Base-by-base conservation (phyloP, 2,888 invertebrate genomes). In the Agrotis clavis region DNA sequence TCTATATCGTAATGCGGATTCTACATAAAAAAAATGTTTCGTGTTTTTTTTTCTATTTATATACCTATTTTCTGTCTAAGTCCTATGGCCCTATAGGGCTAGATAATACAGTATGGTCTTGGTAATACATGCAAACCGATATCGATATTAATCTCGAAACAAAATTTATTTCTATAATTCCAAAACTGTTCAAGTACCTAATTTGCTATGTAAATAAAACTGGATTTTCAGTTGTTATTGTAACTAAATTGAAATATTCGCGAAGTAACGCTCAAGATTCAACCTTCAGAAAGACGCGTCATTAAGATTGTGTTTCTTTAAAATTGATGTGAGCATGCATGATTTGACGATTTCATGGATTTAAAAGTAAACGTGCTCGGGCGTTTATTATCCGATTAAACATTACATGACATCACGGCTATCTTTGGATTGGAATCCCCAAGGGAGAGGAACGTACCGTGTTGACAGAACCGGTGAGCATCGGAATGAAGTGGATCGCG, bases 271-370 rank as follows among this genome's bases (percentile, higher is more conserved):
- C 47, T 63, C 18, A 63, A 48, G 7, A 21, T 21, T 30, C 4
- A 57, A 57, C 35, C 19, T 51, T 25, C n/a, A 4, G 9, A n/a
- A 30, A 41, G 5, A 6, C 57, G 57, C 57, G 73, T 69, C 70
- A 70, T 51, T 13, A 18, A 51, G 47, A 59, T 59, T 69, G 19
- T 51, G 50, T 69, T 35, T 69, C 21, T 77, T 69, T 51, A 30
- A 69, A 77, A 68, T 76, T 51, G 56, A 35, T 59, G 35, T 35
- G 14, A 69, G 45, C 35, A 47, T 59, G 73, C 77, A 77, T 73
- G 73, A 73, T 51, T 73, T 69, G 77, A 35, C 50, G 47, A 74
- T 74, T 74, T 71, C 71, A 71, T 57, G 72, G 71, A 51, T 19
- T 70, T 50, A 67, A 25, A 41, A 45, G 79, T 66, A 64, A 74